Evolutionary conservation across 2,888 invertebrate genomes (phyloP), one percentile per base, ranked within the genome.

Genomic region (Pheosia gnoma): DNA sequence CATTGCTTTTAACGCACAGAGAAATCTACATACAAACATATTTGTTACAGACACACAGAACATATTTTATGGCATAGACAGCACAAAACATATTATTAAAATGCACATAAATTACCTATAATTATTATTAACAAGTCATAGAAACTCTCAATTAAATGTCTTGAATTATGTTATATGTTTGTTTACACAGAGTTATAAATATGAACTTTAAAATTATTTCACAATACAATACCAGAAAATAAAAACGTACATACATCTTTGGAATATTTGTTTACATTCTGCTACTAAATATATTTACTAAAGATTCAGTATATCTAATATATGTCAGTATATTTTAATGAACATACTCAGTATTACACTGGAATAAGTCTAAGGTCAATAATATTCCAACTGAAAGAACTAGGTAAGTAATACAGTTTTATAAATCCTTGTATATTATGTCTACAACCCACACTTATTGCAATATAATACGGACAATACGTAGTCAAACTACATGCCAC

Each of bases 401-500:
- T 25, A 13, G 13, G 4, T 13, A 25, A 59, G 58, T 36, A 43
- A 43, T 43, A 43, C 43, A 43, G 49, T 49, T 49, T 6, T 49
- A 49, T 49, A 37, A 57, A 53, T 57, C 64, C 60, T 72, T 72
- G 65, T 62, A 64, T 25, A 25, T 25, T 25, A 25, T 25, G 25
- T 71, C 68, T 71, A 76, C 68, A 79, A 77, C 74, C 69, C 72
- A 77, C 62, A 70, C 72, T 66, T 73, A 75, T 79, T 77, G 73
- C 69, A 75, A 77, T 74, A 80, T 77, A 81, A 79, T 80, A 83
- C 71, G 81, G 70, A 78, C 65, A 77, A 65, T 71, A 72, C 70
- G 87, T 83, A 87, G 87, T 87, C 80, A 79, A 68, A 87, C 87
- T 86, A 88, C 87, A 81, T 64, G 72, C 65, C 69, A 71, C 66